Conservation (phyloP, 2,797 vertebrate species). For the Bradypodion ventrale region DNA sequence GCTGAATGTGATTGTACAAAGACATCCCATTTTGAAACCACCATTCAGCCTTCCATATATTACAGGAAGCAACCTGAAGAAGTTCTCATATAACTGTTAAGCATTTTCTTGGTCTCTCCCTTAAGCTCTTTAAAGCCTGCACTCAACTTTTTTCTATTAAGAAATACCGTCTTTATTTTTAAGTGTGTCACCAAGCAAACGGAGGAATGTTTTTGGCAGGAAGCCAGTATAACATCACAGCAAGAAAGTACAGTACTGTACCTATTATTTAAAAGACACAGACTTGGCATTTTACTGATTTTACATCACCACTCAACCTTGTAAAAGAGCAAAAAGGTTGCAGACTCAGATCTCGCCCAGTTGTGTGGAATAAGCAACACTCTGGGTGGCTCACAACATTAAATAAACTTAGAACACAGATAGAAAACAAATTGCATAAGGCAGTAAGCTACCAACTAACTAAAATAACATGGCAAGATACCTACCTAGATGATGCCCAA, state of each 20-base stretch:
- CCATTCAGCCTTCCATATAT: not conserved
- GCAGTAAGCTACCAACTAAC: too few relatives aligned
- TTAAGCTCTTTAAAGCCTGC: not conserved
- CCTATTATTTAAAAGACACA: conserved; percentile 49
- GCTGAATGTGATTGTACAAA: not conserved
- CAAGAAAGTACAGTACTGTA: conserved; percentile 33
- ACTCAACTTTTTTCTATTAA: not conserved
- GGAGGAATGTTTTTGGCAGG: conserved; percentile 31
- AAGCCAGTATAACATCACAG: conserved; percentile 50
- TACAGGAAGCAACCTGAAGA: conserved; percentile 28
- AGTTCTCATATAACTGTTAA: conserved; percentile 1
- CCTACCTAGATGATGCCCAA: too few relatives aligned
- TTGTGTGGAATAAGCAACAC: not conserved
- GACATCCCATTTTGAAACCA: conserved; percentile 22
- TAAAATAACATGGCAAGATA: too few relatives aligned
- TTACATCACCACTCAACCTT: conserved; percentile 25
- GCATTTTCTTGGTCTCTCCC: not conserved
- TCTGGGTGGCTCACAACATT: too few relatives aligned
- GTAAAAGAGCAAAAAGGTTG: conserved; percentile 19
- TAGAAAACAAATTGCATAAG: too few relatives aligned
- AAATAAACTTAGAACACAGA: too few relatives aligned
- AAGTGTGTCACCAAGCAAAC: conserved; percentile 32
- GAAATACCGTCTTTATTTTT: not conserved
- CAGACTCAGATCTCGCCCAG: not conserved
- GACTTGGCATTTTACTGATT: conserved; percentile 43